Base-by-base conservation (phyloP, 1,140 invertebrate species). In the Hyles euphorbiae region DNA sequence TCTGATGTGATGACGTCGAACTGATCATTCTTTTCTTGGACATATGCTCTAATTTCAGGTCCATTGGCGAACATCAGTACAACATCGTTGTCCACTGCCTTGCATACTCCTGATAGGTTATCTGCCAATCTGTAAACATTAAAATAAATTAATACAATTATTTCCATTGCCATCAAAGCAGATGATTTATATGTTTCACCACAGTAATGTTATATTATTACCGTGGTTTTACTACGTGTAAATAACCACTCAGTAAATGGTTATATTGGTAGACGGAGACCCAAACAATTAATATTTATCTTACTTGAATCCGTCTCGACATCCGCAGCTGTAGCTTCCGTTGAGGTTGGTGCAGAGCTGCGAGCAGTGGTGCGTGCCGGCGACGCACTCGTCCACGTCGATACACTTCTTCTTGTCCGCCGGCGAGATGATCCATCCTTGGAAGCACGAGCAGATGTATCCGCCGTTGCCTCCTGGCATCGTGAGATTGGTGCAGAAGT, bases 321-420 rank as follows among this genome's bases (percentile, higher is more conserved):
- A 99, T 5, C 92, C 92, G 81, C 98, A 99, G n/a, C 92, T 91
- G 72, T 95, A 98, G 2, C 95, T 95, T 32, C 97, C 97, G 73
- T 98, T 98, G n/a, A 97, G 72, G 78, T 99, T 99, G 9, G 92
- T 93, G 76, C 98, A 99, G 3, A 96, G 88, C 76, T 99, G 98
- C 2, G 97, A 96, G 86, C 98, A 99, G 61, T 95, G 94, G 80
- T 99, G 96, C 8, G 92, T 91, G 8, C 94, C 94, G 5, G 93
- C 92, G 0, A 91, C 89, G 81, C 98, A 99, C 88, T 99, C 98
- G 82, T 99, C 93, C n/a, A 98, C 91, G 84, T 98, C 97, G 43
- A 94, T 89, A 76, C 95, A 97, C 63, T 93, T 91, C 82, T 96
- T 96, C 51, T 91, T 90, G 78, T 96, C 95, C 7, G 92, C 91